These are phyloP conservation scores for Napeogenes sylphis DNA, from an alignment of 2,888 invertebrate species.

Conservation along the genomic window DNA sequence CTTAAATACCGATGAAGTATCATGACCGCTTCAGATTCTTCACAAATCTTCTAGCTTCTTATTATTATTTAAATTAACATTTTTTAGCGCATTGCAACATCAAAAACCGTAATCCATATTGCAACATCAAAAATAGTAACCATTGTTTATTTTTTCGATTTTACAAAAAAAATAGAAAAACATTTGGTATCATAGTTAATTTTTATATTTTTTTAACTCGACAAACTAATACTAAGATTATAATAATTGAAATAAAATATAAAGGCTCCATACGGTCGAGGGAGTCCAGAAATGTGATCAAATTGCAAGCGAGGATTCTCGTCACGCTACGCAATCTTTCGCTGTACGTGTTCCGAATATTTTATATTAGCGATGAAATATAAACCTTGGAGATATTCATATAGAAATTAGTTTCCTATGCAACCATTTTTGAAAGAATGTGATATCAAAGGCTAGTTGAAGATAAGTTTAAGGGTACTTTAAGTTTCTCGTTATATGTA, in stretches of 20 bases:
- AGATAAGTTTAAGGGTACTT: conserved; percentile 16
- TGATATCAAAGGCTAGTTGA: conserved; percentile 17
- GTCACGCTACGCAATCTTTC: conserved; percentile 24
- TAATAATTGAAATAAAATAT: not conserved
- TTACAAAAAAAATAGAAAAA: no score
- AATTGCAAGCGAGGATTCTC: conserved; percentile 29
- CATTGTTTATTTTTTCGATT: no score
- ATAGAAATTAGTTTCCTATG: conserved; percentile 9
- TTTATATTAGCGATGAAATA: conserved; percentile 13
- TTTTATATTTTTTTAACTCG: no score
- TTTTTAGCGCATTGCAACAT: no score
- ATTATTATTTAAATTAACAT: no score
- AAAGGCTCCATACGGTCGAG: conserved; percentile 5
- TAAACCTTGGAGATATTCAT: conserved; percentile 12
- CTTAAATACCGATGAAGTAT: no score
- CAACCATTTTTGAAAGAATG: conserved; percentile 7
- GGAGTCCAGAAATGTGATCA: conserved; percentile 23
- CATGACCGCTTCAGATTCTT: no score
- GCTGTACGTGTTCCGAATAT: conserved; percentile 26
- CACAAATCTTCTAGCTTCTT: no score
- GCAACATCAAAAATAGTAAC: no score
- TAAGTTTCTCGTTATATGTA: conserved; percentile 13
- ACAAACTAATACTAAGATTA: not conserved
- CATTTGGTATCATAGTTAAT: no score
- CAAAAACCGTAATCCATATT: no score